Evolutionary conservation across 2,888 invertebrate species (phyloP).

Genomic region (Biston stratarius): DNA sequence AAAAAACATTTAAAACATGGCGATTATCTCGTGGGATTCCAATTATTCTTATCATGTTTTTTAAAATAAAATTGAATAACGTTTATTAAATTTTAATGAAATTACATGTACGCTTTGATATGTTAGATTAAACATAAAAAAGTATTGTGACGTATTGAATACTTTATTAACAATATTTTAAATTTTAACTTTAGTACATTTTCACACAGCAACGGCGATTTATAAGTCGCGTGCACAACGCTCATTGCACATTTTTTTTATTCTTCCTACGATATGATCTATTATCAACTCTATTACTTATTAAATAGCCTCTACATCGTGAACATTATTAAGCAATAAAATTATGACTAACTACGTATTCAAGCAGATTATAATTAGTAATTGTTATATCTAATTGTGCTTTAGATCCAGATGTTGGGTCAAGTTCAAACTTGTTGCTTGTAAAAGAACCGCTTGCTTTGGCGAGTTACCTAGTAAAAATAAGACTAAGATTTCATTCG

Average conservation of each 20-base stretch:
- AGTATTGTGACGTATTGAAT: too few species aligned
- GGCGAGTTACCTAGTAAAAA: background rate
- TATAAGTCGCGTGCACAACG: conserved; percentile 57
- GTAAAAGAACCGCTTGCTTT: conserved; percentile 50
- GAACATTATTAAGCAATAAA: conserved; percentile 16
- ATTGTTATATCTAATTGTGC: conserved; percentile 44
- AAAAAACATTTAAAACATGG: too few species aligned
- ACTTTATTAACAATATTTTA: too few species aligned
- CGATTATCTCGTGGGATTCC: too few species aligned
- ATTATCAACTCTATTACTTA: conserved; percentile 35
- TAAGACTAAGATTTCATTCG: too few species aligned
- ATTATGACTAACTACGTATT: conserved; percentile 47
- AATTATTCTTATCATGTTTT: too few species aligned
- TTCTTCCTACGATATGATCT: background rate
- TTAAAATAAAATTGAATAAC: too few species aligned
- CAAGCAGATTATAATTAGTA: conserved; percentile 45
- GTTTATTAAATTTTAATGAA: too few species aligned
- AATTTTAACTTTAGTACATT: conserved; percentile 46
- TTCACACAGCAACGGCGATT: conserved; percentile 26
- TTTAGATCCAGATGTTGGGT: conserved; percentile 54
- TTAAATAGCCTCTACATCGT: background rate
- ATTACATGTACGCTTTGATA: too few species aligned
- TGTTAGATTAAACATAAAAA: too few species aligned
- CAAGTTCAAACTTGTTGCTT: conserved; percentile 64
- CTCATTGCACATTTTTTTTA: conserved; percentile 31